Percentiles rank a stretch among this genome's conserved stretches.
These are phyloP conservation scores for Thaumetopoea pityocampa DNA, from an alignment of 1,140 invertebrate species.

Conservation along the genomic window DNA sequence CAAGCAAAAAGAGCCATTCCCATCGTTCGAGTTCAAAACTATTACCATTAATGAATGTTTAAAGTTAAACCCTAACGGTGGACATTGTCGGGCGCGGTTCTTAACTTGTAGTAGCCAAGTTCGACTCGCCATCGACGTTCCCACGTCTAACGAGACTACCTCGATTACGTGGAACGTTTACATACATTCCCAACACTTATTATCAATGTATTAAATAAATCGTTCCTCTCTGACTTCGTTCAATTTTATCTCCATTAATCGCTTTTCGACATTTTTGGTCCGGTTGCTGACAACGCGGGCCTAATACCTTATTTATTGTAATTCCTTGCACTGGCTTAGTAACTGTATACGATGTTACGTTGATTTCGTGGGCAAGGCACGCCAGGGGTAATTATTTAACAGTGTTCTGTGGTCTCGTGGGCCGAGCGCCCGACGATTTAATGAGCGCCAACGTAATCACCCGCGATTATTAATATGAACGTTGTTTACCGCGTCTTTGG, in stretches of 20 bases:
- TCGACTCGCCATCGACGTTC: slow-evolving; percentile 32
- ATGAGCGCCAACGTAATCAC: slow-evolving; percentile 59
- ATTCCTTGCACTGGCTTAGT: slow-evolving; percentile 47
- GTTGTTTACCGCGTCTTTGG: slow-evolving; percentile 47
- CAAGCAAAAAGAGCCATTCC: slow-evolving; percentile 50
- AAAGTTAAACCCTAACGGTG: slow-evolving; percentile 54
- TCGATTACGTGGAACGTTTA: slow-evolving; percentile 63
- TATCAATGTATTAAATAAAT: slow-evolving; percentile 69
- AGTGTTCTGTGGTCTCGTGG: slow-evolving; percentile 64
- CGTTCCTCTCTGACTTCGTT: slow-evolving; percentile 42
- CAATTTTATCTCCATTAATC: slow-evolving; percentile 64
- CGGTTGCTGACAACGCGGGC: slow-evolving; percentile 35
- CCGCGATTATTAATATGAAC: slow-evolving; percentile 60
- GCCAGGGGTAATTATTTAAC: slow-evolving; percentile 63
- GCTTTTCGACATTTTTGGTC: slow-evolving; percentile 54
- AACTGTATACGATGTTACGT: slow-evolving; percentile 52
- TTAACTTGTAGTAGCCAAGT: slow-evolving; percentile 41
- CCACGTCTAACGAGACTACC: slow-evolving; percentile 69
- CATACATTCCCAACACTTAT: slow-evolving; percentile 57
- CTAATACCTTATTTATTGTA: slow-evolving; percentile 64
- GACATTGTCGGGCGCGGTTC: slow-evolving; percentile 44
- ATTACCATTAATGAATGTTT: slow-evolving; percentile 61
- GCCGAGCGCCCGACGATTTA: slow-evolving; percentile 43
- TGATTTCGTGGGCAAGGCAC: slow-evolving; percentile 62
- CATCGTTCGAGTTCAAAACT: slow-evolving; percentile 39